Evolutionary conservation across 2,797 vertebrate species (phyloP), one percentile per base, ranked within the genome.

Genomic region (Jordanella pulchra): DNA sequence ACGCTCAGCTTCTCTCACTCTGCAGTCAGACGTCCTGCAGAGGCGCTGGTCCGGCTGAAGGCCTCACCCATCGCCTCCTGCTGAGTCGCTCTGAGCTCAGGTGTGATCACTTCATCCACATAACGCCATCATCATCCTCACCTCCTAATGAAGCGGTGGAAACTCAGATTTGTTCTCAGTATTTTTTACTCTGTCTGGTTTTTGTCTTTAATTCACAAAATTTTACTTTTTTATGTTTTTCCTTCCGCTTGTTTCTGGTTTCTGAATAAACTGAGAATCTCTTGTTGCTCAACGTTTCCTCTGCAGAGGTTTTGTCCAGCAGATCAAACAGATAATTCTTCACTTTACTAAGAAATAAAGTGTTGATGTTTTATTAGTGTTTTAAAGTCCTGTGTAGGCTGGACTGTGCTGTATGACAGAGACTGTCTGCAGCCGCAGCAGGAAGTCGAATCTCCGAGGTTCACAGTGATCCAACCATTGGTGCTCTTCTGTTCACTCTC

Each of bases 281-380:
- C 17, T 5, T 23, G 73, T 69, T 60, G 50, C 67, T 30, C 7
- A 3, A 44, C 0, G 21, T 39, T 23, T 12, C 35, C 0, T 54
- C 44, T 50, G 17, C 18, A 10, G 54, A 64, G 74, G 56, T 64
- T 64, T 27, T 11, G 44, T 65, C 23, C 63, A 50, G 61, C 28
- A 28, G 30, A 58, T 60, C 72, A 39, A n/a, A 30, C 55, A 77
- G 66, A 80, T 53, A 64, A 48, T 75, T 44, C 65, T 75, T 18
- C 1, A 0, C 66, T 82, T 55, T 72, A 39, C 1, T 0, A 10
- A 48, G 65, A 2, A 4, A 78, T 83, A 5, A 83, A 79, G 45
- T 54, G 79, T 84, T 79, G 30, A 84, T 81, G 75, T 12, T 11
- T 10, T 78, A 74, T 85, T 81, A 79, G 76, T 73, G 67, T 65